These are phyloP conservation scores for Dryobates pubescens DNA, from an alignment of 2,797 vertebrate species.

Conservation along the genomic window DNA sequence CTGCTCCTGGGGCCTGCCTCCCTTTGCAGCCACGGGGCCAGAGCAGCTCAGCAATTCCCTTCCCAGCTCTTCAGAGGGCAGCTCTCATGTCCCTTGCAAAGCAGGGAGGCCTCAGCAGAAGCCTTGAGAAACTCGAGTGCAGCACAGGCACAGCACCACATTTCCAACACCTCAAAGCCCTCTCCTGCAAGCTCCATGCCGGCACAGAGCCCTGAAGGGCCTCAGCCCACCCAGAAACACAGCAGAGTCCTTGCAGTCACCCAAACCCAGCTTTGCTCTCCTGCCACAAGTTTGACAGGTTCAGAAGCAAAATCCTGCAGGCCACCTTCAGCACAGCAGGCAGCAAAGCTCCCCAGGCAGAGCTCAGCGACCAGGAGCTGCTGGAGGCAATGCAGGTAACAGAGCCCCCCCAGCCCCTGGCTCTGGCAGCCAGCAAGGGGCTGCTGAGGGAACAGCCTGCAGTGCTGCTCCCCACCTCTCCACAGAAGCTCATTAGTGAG, in stretches of 20 bases:
- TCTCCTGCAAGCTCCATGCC: background rate
- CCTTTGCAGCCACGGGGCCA: background rate
- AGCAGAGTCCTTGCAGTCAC: background rate
- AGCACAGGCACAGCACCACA: background rate
- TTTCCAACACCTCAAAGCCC: background rate
- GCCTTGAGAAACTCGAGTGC: background rate
- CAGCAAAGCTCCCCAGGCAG: background rate
- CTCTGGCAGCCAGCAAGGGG: background rate
- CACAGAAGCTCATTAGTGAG: constrained; percentile 71
- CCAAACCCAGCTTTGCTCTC: background rate
- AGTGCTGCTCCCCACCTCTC: background rate
- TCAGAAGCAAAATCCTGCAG: constrained; percentile 74
- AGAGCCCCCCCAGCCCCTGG: background rate
- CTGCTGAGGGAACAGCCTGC: too few species aligned
- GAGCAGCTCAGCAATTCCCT: background rate
- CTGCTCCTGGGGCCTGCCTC: accelerated
- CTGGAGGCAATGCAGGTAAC: constrained; percentile 76
- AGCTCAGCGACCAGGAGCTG: constrained; percentile 64
- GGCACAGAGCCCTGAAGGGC: background rate
- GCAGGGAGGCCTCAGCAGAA: background rate
- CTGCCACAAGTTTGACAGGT: constrained; percentile 73
- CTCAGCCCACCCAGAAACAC: background rate
- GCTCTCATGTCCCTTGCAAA: background rate
- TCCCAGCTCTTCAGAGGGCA: background rate
- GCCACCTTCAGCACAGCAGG: constrained; percentile 41